Evolutionary conservation across 2,888 invertebrate species (phyloP).

Genomic region (Coenonympha glycerion): DNA sequence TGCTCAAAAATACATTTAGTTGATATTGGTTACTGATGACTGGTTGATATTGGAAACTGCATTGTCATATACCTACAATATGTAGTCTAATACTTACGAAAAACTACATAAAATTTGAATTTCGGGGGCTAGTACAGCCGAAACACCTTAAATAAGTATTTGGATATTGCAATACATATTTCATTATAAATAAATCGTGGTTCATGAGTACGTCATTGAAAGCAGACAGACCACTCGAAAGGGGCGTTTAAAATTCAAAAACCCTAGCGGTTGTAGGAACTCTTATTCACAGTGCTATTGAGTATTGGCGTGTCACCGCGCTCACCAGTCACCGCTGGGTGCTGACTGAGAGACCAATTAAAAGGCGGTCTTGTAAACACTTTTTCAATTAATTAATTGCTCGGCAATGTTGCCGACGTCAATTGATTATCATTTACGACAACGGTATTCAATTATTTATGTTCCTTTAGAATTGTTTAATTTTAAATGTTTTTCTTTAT

Average conservation of each 20-base stretch:
- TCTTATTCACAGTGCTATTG: conserved; percentile 52
- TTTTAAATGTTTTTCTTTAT: no score
- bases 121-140: no score
- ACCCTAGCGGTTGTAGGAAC: conserved; percentile 45
- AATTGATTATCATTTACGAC: conserved; percentile 11
- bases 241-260: conserved; percentile 57
- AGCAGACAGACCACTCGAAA: conserved; percentile 48
- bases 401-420: conserved; percentile 20
- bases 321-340: conserved; percentile 37
- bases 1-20: no score
- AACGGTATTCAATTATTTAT: no score
- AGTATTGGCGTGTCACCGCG: no score
- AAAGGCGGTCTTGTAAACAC: conserved; percentile 43
- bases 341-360: conserved; percentile 58
- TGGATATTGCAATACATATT: background rate
- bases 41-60: no score
- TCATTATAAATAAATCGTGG: background rate
- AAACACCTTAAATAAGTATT: no score
- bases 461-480: no score
- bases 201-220: conserved; percentile 10
- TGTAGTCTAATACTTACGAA: no score
- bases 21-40: no score
- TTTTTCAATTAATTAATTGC: conserved; percentile 58
- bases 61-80: no score
- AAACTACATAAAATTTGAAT: no score